Evolutionary conservation across 2,888 invertebrate species (phyloP).

Genomic region (Stomorhina lunata): DNA sequence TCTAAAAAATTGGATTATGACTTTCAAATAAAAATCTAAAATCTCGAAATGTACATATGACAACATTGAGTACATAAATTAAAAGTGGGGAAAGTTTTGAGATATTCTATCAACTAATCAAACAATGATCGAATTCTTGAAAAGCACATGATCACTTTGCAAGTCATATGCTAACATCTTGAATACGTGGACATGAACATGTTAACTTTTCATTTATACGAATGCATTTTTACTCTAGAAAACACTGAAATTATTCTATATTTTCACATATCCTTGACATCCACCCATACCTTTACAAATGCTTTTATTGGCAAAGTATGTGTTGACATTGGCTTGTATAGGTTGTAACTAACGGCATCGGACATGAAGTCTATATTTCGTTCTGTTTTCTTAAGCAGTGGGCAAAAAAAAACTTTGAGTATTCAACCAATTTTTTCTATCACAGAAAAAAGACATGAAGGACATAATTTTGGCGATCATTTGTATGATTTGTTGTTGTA

Average conservation of each 20-base stretch:
- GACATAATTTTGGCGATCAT: no score
- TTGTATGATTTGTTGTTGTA: no score
- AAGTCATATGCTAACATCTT: constrained; percentile 66
- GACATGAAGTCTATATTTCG: constrained; percentile 69
- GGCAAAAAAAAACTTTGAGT: neutral
- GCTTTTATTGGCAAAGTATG: constrained; percentile 76
- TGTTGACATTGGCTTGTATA: constrained; percentile 79
- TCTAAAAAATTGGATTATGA: no score
- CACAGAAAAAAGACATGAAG: no score
- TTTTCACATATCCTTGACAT: constrained; percentile 41
- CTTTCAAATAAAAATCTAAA: no score
- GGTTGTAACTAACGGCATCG: constrained; percentile 77
- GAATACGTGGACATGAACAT: neutral
- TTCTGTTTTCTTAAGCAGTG: constrained; percentile 44
- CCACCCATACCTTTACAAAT: constrained; percentile 20
- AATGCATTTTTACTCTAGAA: neutral
- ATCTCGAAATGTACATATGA: no score
- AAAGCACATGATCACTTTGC: constrained; percentile 74
- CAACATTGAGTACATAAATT: no score
- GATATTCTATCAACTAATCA: no score
- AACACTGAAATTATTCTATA: constrained; percentile 23
- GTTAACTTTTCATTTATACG: neutral
- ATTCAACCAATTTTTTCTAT: no score
- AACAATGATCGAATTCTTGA: no score
- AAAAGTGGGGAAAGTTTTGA: no score